phyloP scores from a whole-genome alignment of 2,113 vertebrate genomes.

The Dermatemys mawii region DNA sequence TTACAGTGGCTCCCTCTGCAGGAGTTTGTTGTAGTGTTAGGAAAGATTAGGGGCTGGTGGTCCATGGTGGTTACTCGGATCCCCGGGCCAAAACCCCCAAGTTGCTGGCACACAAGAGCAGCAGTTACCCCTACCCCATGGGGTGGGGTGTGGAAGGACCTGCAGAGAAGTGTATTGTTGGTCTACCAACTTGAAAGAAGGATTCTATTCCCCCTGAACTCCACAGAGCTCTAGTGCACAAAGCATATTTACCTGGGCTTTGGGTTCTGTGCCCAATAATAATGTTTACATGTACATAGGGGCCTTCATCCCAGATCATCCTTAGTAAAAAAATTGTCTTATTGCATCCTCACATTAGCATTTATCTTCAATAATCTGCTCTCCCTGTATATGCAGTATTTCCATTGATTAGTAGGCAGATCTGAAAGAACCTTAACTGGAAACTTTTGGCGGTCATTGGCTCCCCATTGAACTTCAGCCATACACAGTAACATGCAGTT shows the following conservation, averaged over 20 bases:
- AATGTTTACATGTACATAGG: not conserved
- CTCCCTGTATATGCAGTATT: not conserved
- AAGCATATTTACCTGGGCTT: not conserved
- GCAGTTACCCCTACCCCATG: not conserved
- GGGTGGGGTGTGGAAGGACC: not conserved
- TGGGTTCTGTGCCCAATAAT: not conserved
- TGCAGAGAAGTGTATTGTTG: not conserved
- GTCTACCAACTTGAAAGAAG: not conserved
- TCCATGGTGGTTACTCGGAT: not conserved
- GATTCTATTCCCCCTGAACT: not conserved
- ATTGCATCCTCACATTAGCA: not conserved
- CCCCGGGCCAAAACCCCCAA: not conserved
- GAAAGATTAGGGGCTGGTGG: not conserved
- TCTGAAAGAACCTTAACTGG: not conserved
- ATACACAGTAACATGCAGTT: not conserved
- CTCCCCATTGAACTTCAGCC: not conserved
- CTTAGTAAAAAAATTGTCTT: not conserved
- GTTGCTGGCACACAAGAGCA: not conserved
- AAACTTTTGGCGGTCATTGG: not conserved
- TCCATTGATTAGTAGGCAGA: not conserved
- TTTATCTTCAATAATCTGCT: not conserved
- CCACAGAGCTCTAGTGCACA: not conserved
- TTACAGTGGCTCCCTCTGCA: constrained; percentile 8
- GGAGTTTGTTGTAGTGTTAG: not conserved
- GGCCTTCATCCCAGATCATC: not conserved